A percentile compares a stretch with the other conserved stretches of the same genome.
phyloP scores from a whole-genome alignment of 2,888 invertebrate species.

The Odontocolon sp. region DNA sequence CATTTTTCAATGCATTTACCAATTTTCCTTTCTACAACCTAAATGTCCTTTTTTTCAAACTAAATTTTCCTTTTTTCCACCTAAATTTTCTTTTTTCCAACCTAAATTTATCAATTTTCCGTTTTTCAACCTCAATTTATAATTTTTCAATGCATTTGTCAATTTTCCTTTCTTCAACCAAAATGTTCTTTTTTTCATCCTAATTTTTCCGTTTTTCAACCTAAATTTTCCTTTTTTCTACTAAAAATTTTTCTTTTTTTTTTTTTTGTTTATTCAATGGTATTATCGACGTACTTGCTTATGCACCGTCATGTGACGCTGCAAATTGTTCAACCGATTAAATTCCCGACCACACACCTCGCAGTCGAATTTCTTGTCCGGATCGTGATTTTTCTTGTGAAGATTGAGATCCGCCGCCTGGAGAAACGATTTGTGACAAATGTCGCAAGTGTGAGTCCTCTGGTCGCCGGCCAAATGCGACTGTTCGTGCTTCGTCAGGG shows the following conservation, averaged over 20 bases:
- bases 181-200: no score
- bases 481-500: constrained; percentile 80
- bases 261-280: constrained; percentile 55
- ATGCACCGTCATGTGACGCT: constrained; percentile 80
- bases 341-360: constrained; percentile 80
- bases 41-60: no score
- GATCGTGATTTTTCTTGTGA: constrained; percentile 80
- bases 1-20: no score
- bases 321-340: constrained; percentile 79
- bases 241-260: background rate
- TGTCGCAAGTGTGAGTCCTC: constrained; percentile 80
- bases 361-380: constrained; percentile 80
- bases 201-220: no score
- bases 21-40: no score
- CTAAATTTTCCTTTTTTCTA: constrained; percentile 50
- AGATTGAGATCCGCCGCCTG: constrained; percentile 81
- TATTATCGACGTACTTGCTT: constrained; percentile 76
- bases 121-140: constrained; percentile 1
- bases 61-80: background rate
- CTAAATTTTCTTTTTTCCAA: background rate
- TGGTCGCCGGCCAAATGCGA: constrained; percentile 79
- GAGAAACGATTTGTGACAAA: constrained; percentile 83
- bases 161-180: no score
- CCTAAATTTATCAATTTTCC: constrained; percentile 14
- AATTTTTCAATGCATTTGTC: no score